A percentile compares a stretch with the other conserved stretches of the same genome.
phyloP scores from a whole-genome alignment of 1,140 invertebrate genomes.

The Drosophila santomea region DNA sequence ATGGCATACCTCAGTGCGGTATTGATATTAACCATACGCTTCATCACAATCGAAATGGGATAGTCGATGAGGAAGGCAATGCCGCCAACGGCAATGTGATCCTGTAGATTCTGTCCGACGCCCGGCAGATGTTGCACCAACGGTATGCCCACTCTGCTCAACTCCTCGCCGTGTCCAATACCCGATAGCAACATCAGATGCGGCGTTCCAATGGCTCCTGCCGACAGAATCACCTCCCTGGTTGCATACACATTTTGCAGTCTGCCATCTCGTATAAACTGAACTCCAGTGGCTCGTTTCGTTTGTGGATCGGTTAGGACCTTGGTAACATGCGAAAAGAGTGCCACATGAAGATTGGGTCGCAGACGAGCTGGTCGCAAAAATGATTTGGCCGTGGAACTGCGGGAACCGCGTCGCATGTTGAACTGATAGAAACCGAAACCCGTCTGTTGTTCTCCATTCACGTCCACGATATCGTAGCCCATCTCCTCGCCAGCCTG shows the following conservation, averaged over 20 bases:
- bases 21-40: slow-evolving; percentile 91
- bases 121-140: slow-evolving; percentile 90
- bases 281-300: slow-evolving; percentile 90
- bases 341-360: slow-evolving; percentile 90
- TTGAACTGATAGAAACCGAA: slow-evolving; percentile 93
- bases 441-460: slow-evolving; percentile 92
- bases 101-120: slow-evolving; percentile 93
- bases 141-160: slow-evolving; percentile 88
- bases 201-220: slow-evolving; percentile 91
- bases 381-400: slow-evolving; percentile 92
- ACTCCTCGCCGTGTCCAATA: slow-evolving; percentile 90
- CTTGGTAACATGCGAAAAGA: slow-evolving; percentile 91
- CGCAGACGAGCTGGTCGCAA: slow-evolving; percentile 90
- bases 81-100: slow-evolving; percentile 92
- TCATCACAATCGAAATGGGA: slow-evolving; percentile 90
- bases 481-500: slow-evolving; percentile 96
- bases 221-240: slow-evolving; percentile 92
- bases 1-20: slow-evolving; percentile 91
- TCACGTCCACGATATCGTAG: slow-evolving; percentile 91
- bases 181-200: slow-evolving; percentile 95
- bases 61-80: slow-evolving; percentile 92
- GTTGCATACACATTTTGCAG: slow-evolving; percentile 89
- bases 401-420: slow-evolving; percentile 91
- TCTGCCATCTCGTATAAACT: slow-evolving; percentile 89
- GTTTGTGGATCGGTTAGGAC: slow-evolving; percentile 90